These are phyloP conservation scores for Mormyrus iriodes DNA, from an alignment of 2,113 vertebrate species.

Conservation along the genomic window DNA sequence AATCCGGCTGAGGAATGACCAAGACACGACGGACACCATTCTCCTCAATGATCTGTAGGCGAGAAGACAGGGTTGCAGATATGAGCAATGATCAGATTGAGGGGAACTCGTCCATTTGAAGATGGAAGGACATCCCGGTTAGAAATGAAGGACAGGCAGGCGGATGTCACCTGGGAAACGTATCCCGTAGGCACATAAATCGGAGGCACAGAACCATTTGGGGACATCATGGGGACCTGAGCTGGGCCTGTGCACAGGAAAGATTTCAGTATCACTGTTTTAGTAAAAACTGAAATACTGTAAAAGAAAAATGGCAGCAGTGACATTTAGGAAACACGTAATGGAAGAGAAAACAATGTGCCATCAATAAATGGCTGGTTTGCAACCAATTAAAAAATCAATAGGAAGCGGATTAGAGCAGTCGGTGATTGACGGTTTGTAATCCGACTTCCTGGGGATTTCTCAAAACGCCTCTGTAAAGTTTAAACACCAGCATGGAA, in stretches of 20 bases:
- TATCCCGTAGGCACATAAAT: constrained; percentile 99
- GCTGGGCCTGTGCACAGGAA: constrained; percentile 74
- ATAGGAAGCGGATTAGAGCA: neutral
- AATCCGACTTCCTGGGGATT: neutral
- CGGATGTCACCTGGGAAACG: constrained; percentile 82
- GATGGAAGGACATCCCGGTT: neutral
- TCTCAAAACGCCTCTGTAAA: neutral
- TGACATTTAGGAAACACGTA: neutral
- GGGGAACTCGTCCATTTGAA: neutral
- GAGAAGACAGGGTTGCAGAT: neutral
- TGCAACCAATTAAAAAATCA: neutral
- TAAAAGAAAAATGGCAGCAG: neutral
- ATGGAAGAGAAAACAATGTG: neutral
- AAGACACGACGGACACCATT: constrained; percentile 92
- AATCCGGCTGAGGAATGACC: constrained; percentile 95
- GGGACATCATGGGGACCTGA: constrained; percentile 99
- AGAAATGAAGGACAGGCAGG: neutral
- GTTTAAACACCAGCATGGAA: neutral
- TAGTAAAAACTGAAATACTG: neutral
- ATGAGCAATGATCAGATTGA: neutral
- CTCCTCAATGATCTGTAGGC: constrained; percentile 86
- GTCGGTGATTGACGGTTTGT: neutral
- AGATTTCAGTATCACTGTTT: neutral
- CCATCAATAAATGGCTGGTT: neutral
- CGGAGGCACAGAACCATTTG: constrained; percentile 98